Percentiles rank a stretch among this genome's conserved stretches.
These are phyloP conservation scores for Drosophila histrio DNA, from an alignment of 2,888 invertebrate genomes.

Conservation along the genomic window DNA sequence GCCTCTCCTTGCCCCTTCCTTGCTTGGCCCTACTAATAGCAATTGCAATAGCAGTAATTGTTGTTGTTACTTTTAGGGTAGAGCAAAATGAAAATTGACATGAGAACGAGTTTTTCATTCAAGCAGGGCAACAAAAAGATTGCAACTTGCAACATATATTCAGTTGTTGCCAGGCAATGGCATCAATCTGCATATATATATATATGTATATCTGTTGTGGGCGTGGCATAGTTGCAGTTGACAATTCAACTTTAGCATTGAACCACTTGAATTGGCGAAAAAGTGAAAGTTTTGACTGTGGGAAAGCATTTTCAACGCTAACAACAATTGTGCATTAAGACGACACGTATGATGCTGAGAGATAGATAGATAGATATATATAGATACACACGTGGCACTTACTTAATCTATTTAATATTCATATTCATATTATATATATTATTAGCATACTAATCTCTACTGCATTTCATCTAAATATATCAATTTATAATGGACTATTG, in stretches of 20 bases:
- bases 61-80: conserved; percentile 5
- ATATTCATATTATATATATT: neutral
- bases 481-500: neutral
- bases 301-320: neutral
- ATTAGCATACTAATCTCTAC: neutral
- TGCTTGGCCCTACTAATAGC: conserved; percentile 10
- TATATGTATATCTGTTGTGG: neutral
- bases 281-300: conserved; percentile 45
- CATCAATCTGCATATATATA: conserved; percentile 44
- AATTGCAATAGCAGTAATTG: conserved; percentile 33
- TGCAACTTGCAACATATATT: conserved; percentile 13
- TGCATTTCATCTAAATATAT: neutral
- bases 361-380: neutral
- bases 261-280: conserved; percentile 17
- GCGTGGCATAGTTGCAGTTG: conserved; percentile 42
- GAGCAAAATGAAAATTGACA: conserved; percentile 48
- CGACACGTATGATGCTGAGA: neutral
- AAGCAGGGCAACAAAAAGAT: conserved; percentile 15
- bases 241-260: conserved; percentile 36
- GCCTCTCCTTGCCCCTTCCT: no score
- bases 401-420: conserved; percentile 1
- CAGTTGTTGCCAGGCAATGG: conserved; percentile 32
- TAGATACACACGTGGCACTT: conserved; percentile 9
- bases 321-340: neutral
- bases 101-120: conserved; percentile 46